Conservation (phyloP, 2,113 vertebrate species). For the Sclerurus mexicanus region DNA sequence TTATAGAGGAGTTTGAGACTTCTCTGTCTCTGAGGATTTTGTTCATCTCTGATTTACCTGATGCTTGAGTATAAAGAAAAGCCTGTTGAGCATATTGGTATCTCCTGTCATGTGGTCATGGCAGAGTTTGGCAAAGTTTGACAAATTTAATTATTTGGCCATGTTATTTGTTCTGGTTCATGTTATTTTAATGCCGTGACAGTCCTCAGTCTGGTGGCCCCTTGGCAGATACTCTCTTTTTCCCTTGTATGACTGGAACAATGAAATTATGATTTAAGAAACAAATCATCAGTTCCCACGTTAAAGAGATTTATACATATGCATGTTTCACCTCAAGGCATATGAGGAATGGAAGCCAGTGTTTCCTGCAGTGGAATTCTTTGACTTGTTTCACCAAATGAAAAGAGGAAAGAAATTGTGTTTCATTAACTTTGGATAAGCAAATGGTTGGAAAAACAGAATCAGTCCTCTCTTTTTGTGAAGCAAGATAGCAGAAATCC, state of each 20-base stretch:
- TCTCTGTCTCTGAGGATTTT: neutral
- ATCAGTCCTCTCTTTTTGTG: neutral
- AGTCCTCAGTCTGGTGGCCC: neutral
- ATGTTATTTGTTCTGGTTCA: neutral
- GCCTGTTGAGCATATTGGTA: neutral
- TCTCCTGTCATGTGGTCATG: rapidly evolving
- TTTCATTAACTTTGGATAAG: neutral
- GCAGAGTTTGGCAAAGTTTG: neutral
- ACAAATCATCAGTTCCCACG: neutral
- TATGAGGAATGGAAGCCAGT: neutral
- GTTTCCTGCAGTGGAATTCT: neutral
- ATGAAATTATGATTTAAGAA: neutral
- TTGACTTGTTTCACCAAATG: neutral
- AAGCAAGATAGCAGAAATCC: neutral
- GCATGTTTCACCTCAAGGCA: neutral
- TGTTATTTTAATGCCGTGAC: neutral
- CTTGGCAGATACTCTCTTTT: neutral
- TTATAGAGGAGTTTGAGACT: neutral
- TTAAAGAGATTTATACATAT: neutral
- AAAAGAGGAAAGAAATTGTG: neutral
- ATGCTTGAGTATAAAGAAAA: neutral
- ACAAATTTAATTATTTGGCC: neutral
- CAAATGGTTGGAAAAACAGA: neutral
- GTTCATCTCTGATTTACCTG: neutral
- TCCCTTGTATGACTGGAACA: neutral